Conservation (phyloP, 2,113 vertebrate genomes). For the Tragelaphus imberbis region DNA sequence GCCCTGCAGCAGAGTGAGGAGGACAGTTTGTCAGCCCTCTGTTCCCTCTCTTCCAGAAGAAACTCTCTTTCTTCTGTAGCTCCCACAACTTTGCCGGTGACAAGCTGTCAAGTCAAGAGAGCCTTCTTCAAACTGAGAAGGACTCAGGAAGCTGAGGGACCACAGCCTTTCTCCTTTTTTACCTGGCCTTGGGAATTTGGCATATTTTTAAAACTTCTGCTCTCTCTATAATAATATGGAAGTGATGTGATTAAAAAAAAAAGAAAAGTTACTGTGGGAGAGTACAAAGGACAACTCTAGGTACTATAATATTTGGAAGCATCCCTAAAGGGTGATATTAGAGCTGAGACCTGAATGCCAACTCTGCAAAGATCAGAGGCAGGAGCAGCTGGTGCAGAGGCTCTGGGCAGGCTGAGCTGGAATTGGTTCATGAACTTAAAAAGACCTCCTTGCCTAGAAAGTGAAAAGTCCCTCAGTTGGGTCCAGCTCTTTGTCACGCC, state of each 20-base stretch:
- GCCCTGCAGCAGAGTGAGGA: neutral
- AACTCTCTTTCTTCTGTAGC: neutral
- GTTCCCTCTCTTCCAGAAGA: neutral
- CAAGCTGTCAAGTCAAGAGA: neutral
- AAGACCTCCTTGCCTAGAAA: neutral
- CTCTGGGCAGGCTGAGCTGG: neutral
- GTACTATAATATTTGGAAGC: neutral
- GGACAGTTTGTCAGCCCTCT: neutral
- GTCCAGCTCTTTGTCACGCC: fast-evolving
- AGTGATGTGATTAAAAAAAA: neutral
- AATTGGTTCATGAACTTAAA: neutral
- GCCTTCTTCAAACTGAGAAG: neutral
- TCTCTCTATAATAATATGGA: neutral
- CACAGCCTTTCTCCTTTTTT: neutral
- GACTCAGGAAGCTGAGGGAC: neutral
- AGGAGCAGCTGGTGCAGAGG: neutral
- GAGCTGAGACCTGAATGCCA: neutral
- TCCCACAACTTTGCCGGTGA: neutral
- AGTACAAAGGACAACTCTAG: neutral
- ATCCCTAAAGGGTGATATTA: neutral
- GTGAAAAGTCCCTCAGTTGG: neutral
- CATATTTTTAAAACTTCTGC: neutral
- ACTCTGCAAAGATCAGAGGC: neutral
- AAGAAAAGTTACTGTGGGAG: neutral
- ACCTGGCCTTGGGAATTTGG: neutral